Evolutionary conservation across 2,113 vertebrate genomes (phyloP).

Genomic region (Misgurnus mizolepis): DNA sequence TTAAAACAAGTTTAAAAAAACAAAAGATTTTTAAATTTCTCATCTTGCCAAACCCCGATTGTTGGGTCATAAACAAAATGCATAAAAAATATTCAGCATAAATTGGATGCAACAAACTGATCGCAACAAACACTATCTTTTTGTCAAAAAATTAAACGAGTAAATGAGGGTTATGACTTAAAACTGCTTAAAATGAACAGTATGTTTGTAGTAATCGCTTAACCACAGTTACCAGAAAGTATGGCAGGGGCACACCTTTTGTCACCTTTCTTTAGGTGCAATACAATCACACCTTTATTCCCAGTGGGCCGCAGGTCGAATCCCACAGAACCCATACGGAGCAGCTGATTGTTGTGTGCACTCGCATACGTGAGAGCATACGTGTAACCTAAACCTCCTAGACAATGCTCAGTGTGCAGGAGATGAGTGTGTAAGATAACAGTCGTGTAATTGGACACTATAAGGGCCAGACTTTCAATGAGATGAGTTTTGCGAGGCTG

Average conservation of each 20-base stretch:
- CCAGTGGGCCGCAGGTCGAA: conserved; percentile 1
- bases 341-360: conserved; percentile 24
- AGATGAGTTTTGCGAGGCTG: conserved; percentile 53
- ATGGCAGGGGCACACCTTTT: neutral
- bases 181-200: neutral
- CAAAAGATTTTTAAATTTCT: no score
- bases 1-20: no score
- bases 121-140: no score
- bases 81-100: no score
- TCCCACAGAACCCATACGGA: conserved; percentile 16
- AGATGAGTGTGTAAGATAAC: conserved; percentile 52
- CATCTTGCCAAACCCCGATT: no score
- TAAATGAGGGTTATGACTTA: neutral
- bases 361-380: neutral
- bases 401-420: conserved; percentile 57
- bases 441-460: conserved; percentile 71
- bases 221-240: neutral
- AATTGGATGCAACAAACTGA: no score
- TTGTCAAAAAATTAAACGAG: no score
- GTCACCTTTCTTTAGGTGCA: conserved; percentile 16
- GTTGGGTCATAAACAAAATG: no score
- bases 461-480: conserved; percentile 60
- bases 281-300: conserved; percentile 23
- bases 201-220: neutral
- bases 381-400: conserved; percentile 69